Evolutionary conservation across 2,113 vertebrate genomes (phyloP).

Genomic region (Aix galericulata): DNA sequence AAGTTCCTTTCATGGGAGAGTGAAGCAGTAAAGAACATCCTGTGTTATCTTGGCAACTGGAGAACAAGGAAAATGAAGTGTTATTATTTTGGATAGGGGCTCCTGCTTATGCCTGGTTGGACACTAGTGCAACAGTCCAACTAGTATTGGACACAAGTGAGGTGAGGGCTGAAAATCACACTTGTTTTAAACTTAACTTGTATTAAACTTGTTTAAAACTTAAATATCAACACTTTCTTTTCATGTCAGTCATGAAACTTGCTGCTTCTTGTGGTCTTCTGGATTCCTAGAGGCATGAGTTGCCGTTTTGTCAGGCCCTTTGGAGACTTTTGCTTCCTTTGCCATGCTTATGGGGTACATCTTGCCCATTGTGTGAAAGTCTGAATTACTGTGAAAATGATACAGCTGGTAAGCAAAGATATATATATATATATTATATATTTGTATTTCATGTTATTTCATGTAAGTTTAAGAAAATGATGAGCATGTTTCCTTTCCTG

Average conservation of each 20-base stretch:
- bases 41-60: background rate
- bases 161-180: background rate
- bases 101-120: fast-evolving
- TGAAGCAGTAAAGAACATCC: background rate
- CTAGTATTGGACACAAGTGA: background rate
- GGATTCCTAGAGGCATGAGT: background rate
- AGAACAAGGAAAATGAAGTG: background rate
- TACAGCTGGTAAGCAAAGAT: background rate
- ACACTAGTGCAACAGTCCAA: background rate
- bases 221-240: background rate
- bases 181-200: no score
- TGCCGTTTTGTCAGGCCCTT: background rate
- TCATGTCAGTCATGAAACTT: background rate
- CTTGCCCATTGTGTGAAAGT: background rate
- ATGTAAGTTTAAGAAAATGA: background rate
- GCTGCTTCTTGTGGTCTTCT: background rate
- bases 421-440: no score
- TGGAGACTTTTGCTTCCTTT: background rate
- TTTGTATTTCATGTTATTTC: background rate
- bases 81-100: background rate
- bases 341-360: background rate
- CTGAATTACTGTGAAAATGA: background rate
- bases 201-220: background rate
- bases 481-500: background rate
- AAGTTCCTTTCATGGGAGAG: background rate